Conservation (phyloP, 1,140 invertebrate species). For the Drosophila simulans region DNA sequence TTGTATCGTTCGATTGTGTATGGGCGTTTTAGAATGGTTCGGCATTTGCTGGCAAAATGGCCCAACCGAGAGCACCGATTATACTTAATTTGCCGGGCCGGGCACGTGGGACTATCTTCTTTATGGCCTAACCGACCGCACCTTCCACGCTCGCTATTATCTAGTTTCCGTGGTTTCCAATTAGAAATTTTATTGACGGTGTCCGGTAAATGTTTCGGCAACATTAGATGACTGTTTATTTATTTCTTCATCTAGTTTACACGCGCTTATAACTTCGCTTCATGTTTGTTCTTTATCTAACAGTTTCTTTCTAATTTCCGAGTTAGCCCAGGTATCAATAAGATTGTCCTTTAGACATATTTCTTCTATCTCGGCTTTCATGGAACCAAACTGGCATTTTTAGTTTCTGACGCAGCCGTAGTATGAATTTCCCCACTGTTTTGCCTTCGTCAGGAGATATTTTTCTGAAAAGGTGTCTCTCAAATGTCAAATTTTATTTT, state of each 20-base stretch:
- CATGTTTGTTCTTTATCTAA: constrained; percentile 7
- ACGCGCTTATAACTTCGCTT: constrained; percentile 4
- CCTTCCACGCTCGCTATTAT: too few relatives aligned
- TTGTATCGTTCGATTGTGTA: too few relatives aligned
- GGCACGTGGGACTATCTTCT: too few relatives aligned
- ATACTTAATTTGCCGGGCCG: too few relatives aligned
- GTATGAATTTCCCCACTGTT: constrained; percentile 1
- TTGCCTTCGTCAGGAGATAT: background rate
- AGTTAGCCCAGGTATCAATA: background rate
- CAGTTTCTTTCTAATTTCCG: background rate
- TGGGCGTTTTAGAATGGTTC: too few relatives aligned
- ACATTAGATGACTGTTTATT: background rate
- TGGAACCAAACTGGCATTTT: background rate
- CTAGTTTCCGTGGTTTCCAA: too few relatives aligned
- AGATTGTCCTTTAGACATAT: background rate
- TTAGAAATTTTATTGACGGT: too few relatives aligned
- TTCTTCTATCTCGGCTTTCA: background rate
- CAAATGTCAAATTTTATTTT: background rate
- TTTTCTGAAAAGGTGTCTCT: background rate
- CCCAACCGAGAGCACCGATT: too few relatives aligned
- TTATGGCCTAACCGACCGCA: too few relatives aligned
- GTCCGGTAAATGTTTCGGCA: background rate
- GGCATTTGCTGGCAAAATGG: too few relatives aligned
- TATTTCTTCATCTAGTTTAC: constrained; percentile 7
- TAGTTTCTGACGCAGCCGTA: constrained; percentile 1